Percentiles rank a stretch among this genome's conserved stretches.
These are phyloP conservation scores for Psilopsiagon aymara DNA, from an alignment of 2,113 vertebrate genomes.

Conservation along the genomic window DNA sequence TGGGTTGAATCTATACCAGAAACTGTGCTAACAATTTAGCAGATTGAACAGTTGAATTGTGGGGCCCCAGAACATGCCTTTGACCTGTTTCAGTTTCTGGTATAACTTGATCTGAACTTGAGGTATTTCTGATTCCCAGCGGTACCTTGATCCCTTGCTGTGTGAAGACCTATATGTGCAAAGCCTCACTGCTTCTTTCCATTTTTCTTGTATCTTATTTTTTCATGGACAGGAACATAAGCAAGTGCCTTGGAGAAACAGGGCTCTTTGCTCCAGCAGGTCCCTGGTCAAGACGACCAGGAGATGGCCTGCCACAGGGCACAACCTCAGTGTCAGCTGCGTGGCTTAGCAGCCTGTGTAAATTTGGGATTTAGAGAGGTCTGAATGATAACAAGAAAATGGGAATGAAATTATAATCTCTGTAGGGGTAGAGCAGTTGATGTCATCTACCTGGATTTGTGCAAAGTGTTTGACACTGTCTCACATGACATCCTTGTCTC, in stretches of 20 bases:
- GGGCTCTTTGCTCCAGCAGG: not conserved
- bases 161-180: not conserved
- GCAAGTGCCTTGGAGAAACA: not conserved
- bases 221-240: not conserved
- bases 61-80: not conserved
- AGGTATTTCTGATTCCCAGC: not conserved
- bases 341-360: not conserved
- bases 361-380: not conserved
- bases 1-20: not conserved
- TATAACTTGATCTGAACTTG: not conserved
- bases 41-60: not conserved
- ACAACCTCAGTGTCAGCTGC: not conserved
- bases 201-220: not conserved
- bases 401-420: not conserved
- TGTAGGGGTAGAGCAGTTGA: too few relatives aligned
- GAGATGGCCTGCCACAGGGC: not conserved
- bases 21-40: not conserved
- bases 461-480: too few relatives aligned
- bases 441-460: too few relatives aligned
- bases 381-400: not conserved
- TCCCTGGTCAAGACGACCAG: not conserved
- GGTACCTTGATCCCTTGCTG: not conserved
- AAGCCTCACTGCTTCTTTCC: not conserved
- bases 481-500: too few relatives aligned
- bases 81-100: not conserved